phyloP scores from a whole-genome alignment of 1,140 invertebrate species.

The Sycophaga agraensis region DNA sequence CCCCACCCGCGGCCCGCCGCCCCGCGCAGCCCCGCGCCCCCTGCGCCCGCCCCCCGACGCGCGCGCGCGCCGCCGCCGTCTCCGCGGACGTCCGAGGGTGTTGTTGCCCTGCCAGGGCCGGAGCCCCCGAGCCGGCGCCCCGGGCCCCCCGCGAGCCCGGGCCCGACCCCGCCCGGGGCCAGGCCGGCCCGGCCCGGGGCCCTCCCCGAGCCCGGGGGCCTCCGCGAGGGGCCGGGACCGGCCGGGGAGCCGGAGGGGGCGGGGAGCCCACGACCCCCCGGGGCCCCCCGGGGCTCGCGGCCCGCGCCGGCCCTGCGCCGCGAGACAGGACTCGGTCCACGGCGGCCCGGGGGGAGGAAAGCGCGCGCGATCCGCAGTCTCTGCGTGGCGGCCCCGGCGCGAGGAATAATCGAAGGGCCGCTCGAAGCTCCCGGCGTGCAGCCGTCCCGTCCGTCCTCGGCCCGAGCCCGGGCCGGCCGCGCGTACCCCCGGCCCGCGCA shows the following conservation, averaged over 20 bases:
- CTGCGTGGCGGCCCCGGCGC: too few relatives aligned
- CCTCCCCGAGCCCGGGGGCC: too few relatives aligned
- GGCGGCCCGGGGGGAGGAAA: too few relatives aligned
- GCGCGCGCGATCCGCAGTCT: too few relatives aligned
- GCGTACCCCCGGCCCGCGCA: too few relatives aligned
- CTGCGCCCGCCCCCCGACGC: not conserved
- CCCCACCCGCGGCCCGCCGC: not conserved
- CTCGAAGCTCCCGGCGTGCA: not conserved
- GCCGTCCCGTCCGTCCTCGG: too few relatives aligned
- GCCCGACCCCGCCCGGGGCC: not conserved
- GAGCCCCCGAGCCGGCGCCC: not conserved
- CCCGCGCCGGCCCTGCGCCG: too few relatives aligned
- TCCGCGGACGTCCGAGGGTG: not conserved
- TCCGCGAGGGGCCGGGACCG: not conserved
- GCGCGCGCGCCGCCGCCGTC: not conserved
- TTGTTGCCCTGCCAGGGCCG: too few relatives aligned
- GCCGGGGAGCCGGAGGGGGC: not conserved
- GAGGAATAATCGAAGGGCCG: slow-evolving; percentile 2
- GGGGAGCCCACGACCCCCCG: too few relatives aligned
- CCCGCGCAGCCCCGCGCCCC: not conserved
- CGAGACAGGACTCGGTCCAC: too few relatives aligned
- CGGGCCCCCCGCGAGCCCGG: not conserved
- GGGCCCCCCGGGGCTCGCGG: too few relatives aligned
- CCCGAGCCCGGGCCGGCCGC: too few relatives aligned
- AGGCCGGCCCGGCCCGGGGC: not conserved